Evolutionary conservation across 2,888 invertebrate species (phyloP).

Genomic region (Lepidocyrtoides sp.): DNA sequence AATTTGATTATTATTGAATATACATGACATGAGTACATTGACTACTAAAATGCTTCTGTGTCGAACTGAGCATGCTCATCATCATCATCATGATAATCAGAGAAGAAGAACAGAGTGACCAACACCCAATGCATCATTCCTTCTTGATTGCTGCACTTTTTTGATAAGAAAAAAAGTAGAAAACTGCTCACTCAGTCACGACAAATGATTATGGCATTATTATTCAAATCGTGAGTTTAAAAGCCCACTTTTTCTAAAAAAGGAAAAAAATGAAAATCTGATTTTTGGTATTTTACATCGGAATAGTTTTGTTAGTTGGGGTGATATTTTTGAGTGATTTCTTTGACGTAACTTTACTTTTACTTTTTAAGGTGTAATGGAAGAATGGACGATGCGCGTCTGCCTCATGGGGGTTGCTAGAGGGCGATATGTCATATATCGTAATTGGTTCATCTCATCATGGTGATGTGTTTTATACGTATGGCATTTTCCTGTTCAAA

Average conservation of each 20-base stretch:
- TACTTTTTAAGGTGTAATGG: background rate
- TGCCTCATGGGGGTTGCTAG: too few species aligned
- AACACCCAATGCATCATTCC: slow-evolving; percentile 56
- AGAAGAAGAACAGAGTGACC: slow-evolving; percentile 19
- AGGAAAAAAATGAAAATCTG: background rate
- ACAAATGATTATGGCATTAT: slow-evolving; percentile 28
- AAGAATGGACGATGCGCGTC: too few species aligned
- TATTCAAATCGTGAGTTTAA: slow-evolving; percentile 65
- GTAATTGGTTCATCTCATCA: background rate
- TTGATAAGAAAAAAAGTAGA: background rate
- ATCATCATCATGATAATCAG: background rate
- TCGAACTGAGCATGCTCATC: background rate
- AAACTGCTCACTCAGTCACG: slow-evolving; percentile 57
- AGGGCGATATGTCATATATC: too few species aligned
- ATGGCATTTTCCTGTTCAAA: too few species aligned
- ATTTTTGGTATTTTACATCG: too few species aligned
- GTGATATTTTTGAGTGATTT: background rate
- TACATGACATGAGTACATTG: slow-evolving; percentile 18
- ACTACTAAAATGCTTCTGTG: slow-evolving; percentile 35
- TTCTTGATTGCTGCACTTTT: background rate
- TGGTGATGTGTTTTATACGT: too few species aligned
- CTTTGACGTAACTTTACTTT: background rate
- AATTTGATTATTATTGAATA: slow-evolving; percentile 14
- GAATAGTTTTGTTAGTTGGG: too few species aligned
- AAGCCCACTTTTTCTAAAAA: slow-evolving; percentile 59